Evolutionary conservation across 1,140 invertebrate genomes (phyloP).

Genomic region (Bombus superbus): DNA sequence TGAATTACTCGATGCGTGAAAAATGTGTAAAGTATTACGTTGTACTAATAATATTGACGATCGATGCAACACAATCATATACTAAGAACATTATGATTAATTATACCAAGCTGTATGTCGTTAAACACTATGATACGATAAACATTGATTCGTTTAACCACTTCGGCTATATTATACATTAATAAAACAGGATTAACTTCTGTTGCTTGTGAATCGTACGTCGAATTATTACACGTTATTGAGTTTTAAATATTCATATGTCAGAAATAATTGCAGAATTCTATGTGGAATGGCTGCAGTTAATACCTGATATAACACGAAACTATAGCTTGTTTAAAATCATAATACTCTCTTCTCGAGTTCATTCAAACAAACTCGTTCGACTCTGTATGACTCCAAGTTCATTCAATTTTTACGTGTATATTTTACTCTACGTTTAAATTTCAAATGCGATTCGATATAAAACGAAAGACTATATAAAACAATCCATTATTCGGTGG

Average conservation of each 20-base stretch:
- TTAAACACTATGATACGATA: no score
- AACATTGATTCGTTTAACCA: not conserved
- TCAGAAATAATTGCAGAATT: not conserved
- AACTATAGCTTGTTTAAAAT: not conserved
- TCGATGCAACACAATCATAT: not conserved
- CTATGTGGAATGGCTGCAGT: no score
- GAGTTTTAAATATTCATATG: not conserved
- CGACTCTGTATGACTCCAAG: not conserved
- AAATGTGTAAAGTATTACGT: not conserved
- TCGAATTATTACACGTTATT: not conserved
- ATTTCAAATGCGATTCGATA: not conserved
- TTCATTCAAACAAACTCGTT: not conserved
- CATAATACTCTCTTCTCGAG: no score
- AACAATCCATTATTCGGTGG: not conserved
- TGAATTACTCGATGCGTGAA: not conserved
- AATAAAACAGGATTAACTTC: not conserved
- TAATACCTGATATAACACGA: not conserved
- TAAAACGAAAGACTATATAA: not conserved
- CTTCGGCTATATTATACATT: no score
- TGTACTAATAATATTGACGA: not conserved
- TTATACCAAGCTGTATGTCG: not conserved
- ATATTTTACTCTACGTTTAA: not conserved
- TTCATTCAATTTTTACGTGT: not conserved
- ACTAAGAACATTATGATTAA: not conserved
- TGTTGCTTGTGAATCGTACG: not conserved